Conservation (phyloP, 2,888 invertebrate species). For the Leucophora obtusa region DNA sequence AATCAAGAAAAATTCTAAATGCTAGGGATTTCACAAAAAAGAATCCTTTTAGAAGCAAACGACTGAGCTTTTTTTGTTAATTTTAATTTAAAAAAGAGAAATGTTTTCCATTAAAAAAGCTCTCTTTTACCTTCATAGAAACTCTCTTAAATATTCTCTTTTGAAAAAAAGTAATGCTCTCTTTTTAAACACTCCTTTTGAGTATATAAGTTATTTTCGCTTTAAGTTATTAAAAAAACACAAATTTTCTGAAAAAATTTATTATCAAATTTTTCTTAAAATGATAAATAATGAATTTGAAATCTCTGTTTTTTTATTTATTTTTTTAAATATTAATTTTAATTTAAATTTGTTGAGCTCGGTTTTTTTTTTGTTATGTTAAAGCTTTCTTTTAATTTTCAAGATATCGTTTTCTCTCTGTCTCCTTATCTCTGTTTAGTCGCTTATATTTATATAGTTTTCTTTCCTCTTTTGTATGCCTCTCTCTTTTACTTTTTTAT, state of each 20-base stretch:
- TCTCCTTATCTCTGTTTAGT: neutral
- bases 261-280: constrained; percentile 24
- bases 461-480: neutral
- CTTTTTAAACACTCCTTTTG: constrained; percentile 25
- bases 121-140: neutral
- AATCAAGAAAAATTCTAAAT: constrained; percentile 18
- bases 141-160: neutral
- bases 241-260: constrained; percentile 14
- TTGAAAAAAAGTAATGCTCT: neutral
- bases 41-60: constrained; percentile 42
- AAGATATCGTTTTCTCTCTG: neutral
- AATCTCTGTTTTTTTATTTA: constrained; percentile 50
- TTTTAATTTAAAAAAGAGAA: constrained; percentile 9
- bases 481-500: constrained; percentile 50
- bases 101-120: neutral
- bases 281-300: constrained; percentile 43
- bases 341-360: constrained; percentile 54
- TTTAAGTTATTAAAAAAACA: constrained; percentile 21
- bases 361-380: constrained; percentile 37
- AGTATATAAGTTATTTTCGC: constrained; percentile 4
- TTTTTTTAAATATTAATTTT: constrained; percentile 19
- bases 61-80: constrained; percentile 56
- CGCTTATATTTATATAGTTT: neutral
- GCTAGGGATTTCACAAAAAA: constrained; percentile 34
- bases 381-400: constrained; percentile 2